Evolutionary conservation across 1,140 invertebrate genomes (phyloP), one percentile per base, ranked within the genome.

Genomic region (Diuraphis noxia): DNA sequence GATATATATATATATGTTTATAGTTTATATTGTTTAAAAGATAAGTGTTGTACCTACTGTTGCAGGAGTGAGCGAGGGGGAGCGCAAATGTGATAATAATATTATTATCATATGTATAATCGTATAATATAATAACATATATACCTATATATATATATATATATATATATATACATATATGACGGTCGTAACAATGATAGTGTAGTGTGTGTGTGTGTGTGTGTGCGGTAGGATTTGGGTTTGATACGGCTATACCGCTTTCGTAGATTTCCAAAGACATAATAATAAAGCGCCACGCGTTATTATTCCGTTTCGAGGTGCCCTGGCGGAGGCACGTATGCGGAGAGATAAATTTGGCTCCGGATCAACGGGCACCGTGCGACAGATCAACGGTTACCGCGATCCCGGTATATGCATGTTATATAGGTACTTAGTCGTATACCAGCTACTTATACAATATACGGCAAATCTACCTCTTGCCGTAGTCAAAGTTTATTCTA

Each of bases 291-390:
- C 85, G n/a, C 84, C 82, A 41, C 25, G 88, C 88, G 23, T 72
- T 72, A 72, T 72, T 72, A 72, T 79, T 77, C n/a, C 88, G 72
- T 52, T 38, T 81, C 8, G 46, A 30, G 13, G 41, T 19, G 38
- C 40, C 88, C 30, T 19, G 49, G 43, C 2, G 52, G 38, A 52
- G 88, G 41, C 77, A 49, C 88, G 88, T 81, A 72, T 72, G 30
- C 30, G 56, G 56, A 81, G 77, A 89, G 88, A 90, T 90, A 90
- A 90, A 90, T 90, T 90, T 90, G 88, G 88, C 88, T 90, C 72
- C 23, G 77, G 77, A 90, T 90, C 88, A 90, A 90, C 88, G 88
- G 36, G 72, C 72, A 52, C 43, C 43, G 77, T 56, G 72, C 72
- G 88, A 81, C 41, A 36, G 88, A 43, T 79, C 40, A 90, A 36